Conservation (phyloP, 2,888 invertebrate genomes). For the Acleris holmiana region DNA sequence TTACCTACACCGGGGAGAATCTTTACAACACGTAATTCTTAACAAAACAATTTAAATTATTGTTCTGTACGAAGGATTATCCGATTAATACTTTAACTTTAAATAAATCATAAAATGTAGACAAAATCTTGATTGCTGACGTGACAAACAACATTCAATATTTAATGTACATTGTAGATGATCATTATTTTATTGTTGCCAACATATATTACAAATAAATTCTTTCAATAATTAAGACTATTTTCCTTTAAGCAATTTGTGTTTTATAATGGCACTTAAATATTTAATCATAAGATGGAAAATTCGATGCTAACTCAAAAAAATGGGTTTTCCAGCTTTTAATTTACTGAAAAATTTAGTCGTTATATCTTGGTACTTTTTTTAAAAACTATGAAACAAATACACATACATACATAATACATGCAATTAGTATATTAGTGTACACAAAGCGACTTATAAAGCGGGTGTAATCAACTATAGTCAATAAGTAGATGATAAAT, state of each 20-base stretch:
- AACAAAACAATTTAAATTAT: too few species aligned
- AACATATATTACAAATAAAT: not conserved
- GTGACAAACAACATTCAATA: constrained; percentile 31
- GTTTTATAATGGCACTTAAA: too few species aligned
- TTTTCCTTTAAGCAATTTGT: too few species aligned
- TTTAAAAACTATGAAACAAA: constrained; percentile 10
- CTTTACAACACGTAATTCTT: too few species aligned
- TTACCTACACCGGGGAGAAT: too few species aligned
- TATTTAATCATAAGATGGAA: not conserved
- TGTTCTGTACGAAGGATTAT: too few species aligned
- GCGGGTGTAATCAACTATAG: constrained; percentile 31
- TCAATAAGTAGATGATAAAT: constrained; percentile 15
- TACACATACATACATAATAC: constrained; percentile 19
- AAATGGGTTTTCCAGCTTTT: constrained; percentile 19
- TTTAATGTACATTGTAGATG: constrained; percentile 14
- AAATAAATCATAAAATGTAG: not conserved
- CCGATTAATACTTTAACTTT: too few species aligned
- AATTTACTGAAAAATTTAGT: not conserved
- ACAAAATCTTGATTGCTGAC: constrained; percentile 20
- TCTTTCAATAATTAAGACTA: too few species aligned
- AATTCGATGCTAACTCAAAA: not conserved
- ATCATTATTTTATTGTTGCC: not conserved
- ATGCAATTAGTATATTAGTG: constrained; percentile 30
- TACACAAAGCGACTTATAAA: constrained; percentile 35
- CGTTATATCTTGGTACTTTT: too few species aligned